A percentile compares a stretch with the other conserved stretches of the same genome.
Conservation (phyloP, 92 coral and sea anemone species). For the Epizoanthus illoricatus region DNA sequence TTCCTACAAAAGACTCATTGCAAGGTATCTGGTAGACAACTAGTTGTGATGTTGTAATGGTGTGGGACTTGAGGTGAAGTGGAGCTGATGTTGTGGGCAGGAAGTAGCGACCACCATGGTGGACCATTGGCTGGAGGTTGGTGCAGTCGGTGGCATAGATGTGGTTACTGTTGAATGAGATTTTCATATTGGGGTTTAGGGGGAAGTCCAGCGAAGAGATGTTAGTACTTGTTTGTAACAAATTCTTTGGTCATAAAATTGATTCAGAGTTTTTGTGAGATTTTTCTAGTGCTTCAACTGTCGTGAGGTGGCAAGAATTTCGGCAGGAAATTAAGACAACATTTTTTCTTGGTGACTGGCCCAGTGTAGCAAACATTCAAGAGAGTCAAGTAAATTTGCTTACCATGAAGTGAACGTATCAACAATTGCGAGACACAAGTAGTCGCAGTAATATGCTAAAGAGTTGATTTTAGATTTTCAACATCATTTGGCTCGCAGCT, state of each 20-base stretch:
- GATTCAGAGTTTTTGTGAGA: neutral
- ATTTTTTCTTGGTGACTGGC: slow-evolving; percentile 17
- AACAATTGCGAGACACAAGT: no score
- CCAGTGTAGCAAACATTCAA: no score
- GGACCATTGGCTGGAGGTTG: slow-evolving; percentile 34
- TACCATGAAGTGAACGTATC: no score
- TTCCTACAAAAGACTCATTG: slow-evolving; percentile 22
- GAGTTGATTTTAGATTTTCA: no score
- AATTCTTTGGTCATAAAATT: slow-evolving; percentile 5
- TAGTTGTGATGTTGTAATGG: slow-evolving; percentile 8
- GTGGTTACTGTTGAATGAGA: slow-evolving; percentile 38
- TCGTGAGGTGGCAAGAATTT: slow-evolving; percentile 17
- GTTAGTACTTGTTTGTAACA: slow-evolving; percentile 10
- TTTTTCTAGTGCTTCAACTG: slow-evolving; percentile 24
- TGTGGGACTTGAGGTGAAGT: slow-evolving; percentile 14
- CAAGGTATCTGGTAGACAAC: slow-evolving; percentile 20
- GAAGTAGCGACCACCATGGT: slow-evolving; percentile 40
- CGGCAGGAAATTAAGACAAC: slow-evolving; percentile 8
- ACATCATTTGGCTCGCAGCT: no score
- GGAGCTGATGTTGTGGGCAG: slow-evolving; percentile 14
- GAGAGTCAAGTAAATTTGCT: no score
- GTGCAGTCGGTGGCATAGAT: slow-evolving; percentile 27
- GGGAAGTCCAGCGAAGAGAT: slow-evolving; percentile 22
- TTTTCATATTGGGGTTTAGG: no score
- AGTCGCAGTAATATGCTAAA: no score